phyloP scores from a whole-genome alignment of 2,113 vertebrate species.

The Trematomus loennbergii region DNA sequence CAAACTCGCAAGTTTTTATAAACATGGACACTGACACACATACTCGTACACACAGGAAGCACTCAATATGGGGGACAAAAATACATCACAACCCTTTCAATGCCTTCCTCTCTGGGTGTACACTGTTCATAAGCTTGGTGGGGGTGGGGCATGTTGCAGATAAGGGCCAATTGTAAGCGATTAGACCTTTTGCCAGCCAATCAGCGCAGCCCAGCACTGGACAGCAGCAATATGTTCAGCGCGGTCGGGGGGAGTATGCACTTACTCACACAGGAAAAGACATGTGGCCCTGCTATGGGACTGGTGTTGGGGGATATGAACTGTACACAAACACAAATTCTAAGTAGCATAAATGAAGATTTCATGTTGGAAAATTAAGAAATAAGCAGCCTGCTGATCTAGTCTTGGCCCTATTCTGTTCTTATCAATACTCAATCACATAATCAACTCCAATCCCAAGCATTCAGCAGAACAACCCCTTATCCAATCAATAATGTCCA shows the following conservation, averaged over 20 bases:
- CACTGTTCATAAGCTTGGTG: constrained; percentile 61
- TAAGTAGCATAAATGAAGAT: too few relatives aligned
- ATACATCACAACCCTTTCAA: constrained; percentile 85
- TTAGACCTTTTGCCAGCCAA: constrained; percentile 72
- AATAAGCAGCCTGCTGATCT: too few relatives aligned
- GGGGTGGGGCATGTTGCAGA: constrained; percentile 73
- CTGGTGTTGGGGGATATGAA: background rate
- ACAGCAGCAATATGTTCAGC: constrained; percentile 51
- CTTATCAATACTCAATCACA: too few relatives aligned
- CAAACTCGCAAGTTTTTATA: background rate
- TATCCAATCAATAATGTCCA: too few relatives aligned
- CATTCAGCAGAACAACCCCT: too few relatives aligned
- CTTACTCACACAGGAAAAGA: constrained; percentile 66
- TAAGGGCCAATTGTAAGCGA: constrained; percentile 76
- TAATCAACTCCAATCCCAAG: too few relatives aligned
- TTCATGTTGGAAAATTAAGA: too few relatives aligned
- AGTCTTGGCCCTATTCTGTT: too few relatives aligned
- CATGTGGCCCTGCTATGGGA: constrained; percentile 40
- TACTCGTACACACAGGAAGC: constrained; percentile 62
- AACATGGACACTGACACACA: constrained; percentile 5
- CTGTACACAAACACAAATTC: background rate
- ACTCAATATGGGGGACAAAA: constrained; percentile 52
- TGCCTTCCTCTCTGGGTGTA: constrained; percentile 77
- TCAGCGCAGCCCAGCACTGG: constrained; percentile 61
- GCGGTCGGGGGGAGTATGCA: constrained; percentile 47